Conservation (phyloP, 1,140 invertebrate genomes). For the Cheumatopsyche charites region DNA sequence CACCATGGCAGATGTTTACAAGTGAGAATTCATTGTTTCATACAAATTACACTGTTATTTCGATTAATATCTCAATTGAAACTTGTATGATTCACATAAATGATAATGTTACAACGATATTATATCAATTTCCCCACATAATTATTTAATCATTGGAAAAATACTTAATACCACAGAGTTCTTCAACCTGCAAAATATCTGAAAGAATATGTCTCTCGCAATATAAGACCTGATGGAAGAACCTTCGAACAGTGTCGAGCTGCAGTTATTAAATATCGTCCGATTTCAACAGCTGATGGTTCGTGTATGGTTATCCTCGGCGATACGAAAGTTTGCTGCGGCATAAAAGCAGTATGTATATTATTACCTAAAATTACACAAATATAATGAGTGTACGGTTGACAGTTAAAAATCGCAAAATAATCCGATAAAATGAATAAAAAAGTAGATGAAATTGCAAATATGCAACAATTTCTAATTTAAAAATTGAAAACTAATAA, state of each 20-base stretch:
- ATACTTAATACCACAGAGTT: too few relatives aligned
- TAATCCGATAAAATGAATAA: too few relatives aligned
- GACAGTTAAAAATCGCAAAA: too few relatives aligned
- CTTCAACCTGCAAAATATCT: slow-evolving; percentile 70
- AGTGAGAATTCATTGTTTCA: slow-evolving; percentile 19
- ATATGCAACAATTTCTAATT: too few relatives aligned
- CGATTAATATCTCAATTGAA: too few relatives aligned
- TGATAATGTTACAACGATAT: too few relatives aligned
- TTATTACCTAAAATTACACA: not conserved
- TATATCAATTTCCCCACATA: too few relatives aligned
- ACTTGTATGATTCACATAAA: too few relatives aligned
- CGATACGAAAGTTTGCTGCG: slow-evolving; percentile 75
- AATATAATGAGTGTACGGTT: slow-evolving; percentile 29
- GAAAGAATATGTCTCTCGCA: slow-evolving; percentile 64
- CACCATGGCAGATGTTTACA: slow-evolving; percentile 35
- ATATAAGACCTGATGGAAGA: slow-evolving; percentile 69
- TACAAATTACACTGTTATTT: not conserved
- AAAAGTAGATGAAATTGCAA: too few relatives aligned
- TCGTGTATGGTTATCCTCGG: slow-evolving; percentile 76
- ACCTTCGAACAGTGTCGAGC: slow-evolving; percentile 68
- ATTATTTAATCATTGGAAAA: too few relatives aligned
- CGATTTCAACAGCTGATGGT: slow-evolving; percentile 72
- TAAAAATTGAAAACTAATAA: too few relatives aligned
- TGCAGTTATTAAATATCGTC: slow-evolving; percentile 65
- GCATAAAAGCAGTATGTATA: slow-evolving; percentile 73